Conservation (phyloP, 2,888 invertebrate genomes). For the Anthrax anthrax region DNA sequence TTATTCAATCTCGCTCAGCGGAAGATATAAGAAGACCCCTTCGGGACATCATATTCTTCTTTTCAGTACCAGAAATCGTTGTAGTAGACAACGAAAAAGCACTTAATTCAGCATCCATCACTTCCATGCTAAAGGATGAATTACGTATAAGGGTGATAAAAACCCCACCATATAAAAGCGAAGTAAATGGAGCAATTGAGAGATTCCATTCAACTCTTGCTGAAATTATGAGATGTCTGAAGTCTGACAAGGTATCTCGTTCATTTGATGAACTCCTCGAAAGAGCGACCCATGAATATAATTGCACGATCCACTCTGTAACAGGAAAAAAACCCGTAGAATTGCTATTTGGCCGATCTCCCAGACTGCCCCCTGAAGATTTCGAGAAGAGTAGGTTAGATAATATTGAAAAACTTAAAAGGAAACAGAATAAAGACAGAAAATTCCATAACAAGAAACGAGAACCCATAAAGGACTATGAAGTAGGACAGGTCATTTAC, state of each 20-base stretch:
- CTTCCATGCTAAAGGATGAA: slow-evolving; percentile 11
- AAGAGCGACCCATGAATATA: slow-evolving; percentile 11
- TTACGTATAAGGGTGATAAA: slow-evolving; percentile 10
- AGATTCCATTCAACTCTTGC: slow-evolving; percentile 13
- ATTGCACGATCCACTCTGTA: slow-evolving; percentile 11
- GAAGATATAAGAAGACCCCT: slow-evolving; percentile 10
- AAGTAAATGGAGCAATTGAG: slow-evolving; percentile 10
- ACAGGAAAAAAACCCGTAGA: slow-evolving; percentile 10
- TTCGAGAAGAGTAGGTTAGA: slow-evolving; percentile 4
- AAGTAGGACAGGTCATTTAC: slow-evolving; percentile 11
- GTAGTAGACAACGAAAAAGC: slow-evolving; percentile 15
- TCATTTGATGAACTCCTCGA: no score
- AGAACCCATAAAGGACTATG: no score
- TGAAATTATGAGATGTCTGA: no score
- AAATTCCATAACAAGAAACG: slow-evolving; percentile 7
- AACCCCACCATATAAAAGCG: no score
- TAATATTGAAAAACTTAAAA: no score
- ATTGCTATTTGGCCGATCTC: slow-evolving; percentile 7
- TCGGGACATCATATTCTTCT: slow-evolving; percentile 10
- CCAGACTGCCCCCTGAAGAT: slow-evolving; percentile 6
- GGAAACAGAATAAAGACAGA: slow-evolving; percentile 7
- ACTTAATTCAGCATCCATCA: slow-evolving; percentile 10
- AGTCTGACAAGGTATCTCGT: slow-evolving; percentile 13
- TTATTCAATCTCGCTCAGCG: slow-evolving; percentile 8
- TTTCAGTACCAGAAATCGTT: slow-evolving; percentile 10